These are phyloP conservation scores for Oplegnathus fasciatus DNA, from an alignment of 2,113 vertebrate genomes.

Conservation along the genomic window DNA sequence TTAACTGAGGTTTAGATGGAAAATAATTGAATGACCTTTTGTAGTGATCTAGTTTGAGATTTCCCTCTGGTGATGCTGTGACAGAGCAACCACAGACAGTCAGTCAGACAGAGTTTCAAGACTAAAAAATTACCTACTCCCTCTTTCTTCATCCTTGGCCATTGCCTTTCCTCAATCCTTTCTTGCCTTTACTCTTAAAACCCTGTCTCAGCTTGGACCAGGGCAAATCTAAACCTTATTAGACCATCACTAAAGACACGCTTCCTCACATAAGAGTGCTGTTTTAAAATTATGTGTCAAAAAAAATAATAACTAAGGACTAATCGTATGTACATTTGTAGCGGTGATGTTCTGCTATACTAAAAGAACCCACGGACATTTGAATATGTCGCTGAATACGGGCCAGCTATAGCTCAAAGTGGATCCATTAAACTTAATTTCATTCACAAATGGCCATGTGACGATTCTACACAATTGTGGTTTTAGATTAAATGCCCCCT, in stretches of 20 bases:
- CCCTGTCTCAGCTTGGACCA: not conserved
- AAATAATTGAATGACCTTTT: conserved; percentile 30
- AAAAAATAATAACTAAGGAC: not conserved
- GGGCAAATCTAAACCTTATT: not conserved
- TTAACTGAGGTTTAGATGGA: not conserved
- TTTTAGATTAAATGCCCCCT: not conserved
- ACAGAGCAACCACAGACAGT: conserved; percentile 16
- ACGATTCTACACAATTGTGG: not conserved
- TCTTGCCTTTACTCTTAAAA: not conserved
- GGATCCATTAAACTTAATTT: not conserved
- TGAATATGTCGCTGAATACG: not conserved
- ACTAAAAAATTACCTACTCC: not conserved
- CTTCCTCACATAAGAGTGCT: not conserved
- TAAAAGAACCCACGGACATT: not conserved
- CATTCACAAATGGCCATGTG: not conserved
- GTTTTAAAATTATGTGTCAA: not conserved
- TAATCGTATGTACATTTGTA: not conserved
- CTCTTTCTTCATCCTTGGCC: not conserved
- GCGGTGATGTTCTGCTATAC: not conserved
- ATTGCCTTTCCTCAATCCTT: not conserved
- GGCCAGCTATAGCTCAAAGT: not conserved
- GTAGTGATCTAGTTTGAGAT: conserved; percentile 11
- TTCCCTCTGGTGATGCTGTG: conserved; percentile 22
- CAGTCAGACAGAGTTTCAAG: conserved; percentile 11
- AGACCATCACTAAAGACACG: not conserved